Evolutionary conservation across 2,113 vertebrate genomes (phyloP), one percentile per base, ranked within the genome.

Genomic region (Atractosteus spatula): DNA sequence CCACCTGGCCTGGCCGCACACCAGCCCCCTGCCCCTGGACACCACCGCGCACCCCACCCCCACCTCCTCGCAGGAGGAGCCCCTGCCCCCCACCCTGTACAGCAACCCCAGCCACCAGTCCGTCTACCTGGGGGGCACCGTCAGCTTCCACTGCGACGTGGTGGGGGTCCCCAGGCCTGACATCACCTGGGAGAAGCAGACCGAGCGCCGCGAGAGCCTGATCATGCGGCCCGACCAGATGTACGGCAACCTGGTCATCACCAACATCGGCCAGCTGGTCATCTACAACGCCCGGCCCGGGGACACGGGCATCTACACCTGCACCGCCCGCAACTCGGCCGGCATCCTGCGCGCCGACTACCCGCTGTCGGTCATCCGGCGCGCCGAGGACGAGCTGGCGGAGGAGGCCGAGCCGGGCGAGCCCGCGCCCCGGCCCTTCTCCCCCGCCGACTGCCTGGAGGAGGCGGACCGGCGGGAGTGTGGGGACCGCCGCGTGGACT

Each of bases 171-270:
- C 97, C 0, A 91, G 88, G 11, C 97, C 97, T 0, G 93, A 96
- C 42, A 90, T 99, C 71, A 97, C 95, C 11, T 99, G 97, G 97
- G 97, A 99, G 85, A 99, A 98, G 79, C 94, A 96, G 83, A 94
- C 93, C 0, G 94, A 96, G 12, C 85, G 86, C 1, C 92, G 81
- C 0, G 93, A 96, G 62, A 91, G 89, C 43, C 92, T 95, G 55
- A 92, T 97, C 77, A 97, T 99, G 96, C 86, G 94, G 68, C 96
- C 97, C 0, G 97, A 99, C 83, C 97, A 95, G 84, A 97, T 99
- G 96, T 98, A 97, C 0, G 97, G 96, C 74, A 99, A 98, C 0
- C 90, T 98, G 68, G 97, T 98, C 3, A 95, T 98, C 75, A 99
- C 97, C 73, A 99, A 97, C 88, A 95, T 97, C 0, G 97, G 96